phyloP scores from a whole-genome alignment of 2,888 invertebrate species.

The Stenodema calcarata region DNA sequence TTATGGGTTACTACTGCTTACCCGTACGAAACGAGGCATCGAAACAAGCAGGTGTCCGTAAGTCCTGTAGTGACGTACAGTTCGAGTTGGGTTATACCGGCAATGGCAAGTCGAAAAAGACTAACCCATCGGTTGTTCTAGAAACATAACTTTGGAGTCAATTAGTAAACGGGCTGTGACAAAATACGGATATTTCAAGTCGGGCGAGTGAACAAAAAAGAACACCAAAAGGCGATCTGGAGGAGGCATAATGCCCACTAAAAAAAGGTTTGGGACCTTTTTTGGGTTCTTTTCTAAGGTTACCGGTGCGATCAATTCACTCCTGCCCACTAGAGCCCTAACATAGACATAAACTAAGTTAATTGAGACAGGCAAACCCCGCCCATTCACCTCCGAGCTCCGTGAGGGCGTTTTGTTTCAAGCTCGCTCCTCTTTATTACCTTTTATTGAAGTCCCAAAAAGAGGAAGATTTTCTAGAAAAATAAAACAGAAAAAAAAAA shows the following conservation, averaged over 20 bases:
- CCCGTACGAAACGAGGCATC: no score
- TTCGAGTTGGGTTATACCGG: no score
- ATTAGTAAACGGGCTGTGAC: neutral
- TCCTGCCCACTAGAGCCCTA: neutral
- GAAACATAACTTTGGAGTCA: neutral
- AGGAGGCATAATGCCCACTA: neutral
- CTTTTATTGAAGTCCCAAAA: neutral
- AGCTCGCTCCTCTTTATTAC: neutral
- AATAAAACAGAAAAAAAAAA: neutral
- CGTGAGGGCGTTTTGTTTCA: neutral
- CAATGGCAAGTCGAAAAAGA: no score
- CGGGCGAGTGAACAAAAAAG: neutral
- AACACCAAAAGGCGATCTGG: neutral
- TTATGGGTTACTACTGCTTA: no score
- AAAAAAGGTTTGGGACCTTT: neutral
- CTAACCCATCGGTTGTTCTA: neutral
- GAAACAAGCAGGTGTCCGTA: no score
- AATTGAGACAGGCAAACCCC: conserved; percentile 11
- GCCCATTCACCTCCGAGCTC: neutral
- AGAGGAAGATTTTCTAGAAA: neutral
- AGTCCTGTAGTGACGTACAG: no score
- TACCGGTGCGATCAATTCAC: neutral
- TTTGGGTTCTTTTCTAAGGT: neutral
- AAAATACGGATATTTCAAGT: neutral
- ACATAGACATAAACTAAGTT: conserved; percentile 34